phyloP scores from a whole-genome alignment of 2,113 vertebrate species.

The Chitala chitala region DNA sequence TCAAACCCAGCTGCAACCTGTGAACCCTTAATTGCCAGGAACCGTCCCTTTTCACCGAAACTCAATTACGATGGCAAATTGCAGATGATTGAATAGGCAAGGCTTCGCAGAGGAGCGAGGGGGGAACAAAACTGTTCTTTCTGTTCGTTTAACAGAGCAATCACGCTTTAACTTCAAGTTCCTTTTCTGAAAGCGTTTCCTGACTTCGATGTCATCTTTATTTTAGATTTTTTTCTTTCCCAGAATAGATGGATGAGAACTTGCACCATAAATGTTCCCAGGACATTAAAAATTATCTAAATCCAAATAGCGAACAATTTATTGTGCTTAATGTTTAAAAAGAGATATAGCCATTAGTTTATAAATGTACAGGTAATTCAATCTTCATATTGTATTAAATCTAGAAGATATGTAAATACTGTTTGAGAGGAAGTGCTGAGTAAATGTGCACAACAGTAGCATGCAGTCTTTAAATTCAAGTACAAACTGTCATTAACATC shows the following conservation, averaged over 20 bases:
- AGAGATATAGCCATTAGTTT: too few relatives aligned
- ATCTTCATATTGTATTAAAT: too few relatives aligned
- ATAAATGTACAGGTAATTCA: too few relatives aligned
- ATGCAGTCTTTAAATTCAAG: too few relatives aligned
- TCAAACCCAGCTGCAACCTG: constrained; percentile 56
- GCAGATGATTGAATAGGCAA: constrained; percentile 32
- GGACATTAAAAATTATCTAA: background rate
- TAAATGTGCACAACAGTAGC: too few relatives aligned
- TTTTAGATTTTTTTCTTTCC: constrained; percentile 2
- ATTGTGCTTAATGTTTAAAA: background rate
- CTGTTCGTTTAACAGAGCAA: background rate
- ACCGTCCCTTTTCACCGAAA: constrained; percentile 23
- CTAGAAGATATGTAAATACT: too few relatives aligned
- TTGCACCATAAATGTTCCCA: constrained; percentile 32
- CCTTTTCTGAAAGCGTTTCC: constrained; percentile 21
- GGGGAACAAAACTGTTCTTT: background rate
- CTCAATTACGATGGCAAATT: constrained; percentile 34
- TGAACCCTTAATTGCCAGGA: constrained; percentile 32
- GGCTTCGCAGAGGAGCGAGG: constrained; percentile 21
- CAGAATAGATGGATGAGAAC: constrained; percentile 44
- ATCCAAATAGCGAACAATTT: background rate
- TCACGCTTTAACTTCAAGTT: constrained; percentile 22
- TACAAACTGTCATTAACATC: too few relatives aligned
- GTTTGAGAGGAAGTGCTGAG: too few relatives aligned
- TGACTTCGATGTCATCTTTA: constrained; percentile 19